phyloP scores from a whole-genome alignment of 2,113 vertebrate genomes.

The Anthoscopus minutus region DNA sequence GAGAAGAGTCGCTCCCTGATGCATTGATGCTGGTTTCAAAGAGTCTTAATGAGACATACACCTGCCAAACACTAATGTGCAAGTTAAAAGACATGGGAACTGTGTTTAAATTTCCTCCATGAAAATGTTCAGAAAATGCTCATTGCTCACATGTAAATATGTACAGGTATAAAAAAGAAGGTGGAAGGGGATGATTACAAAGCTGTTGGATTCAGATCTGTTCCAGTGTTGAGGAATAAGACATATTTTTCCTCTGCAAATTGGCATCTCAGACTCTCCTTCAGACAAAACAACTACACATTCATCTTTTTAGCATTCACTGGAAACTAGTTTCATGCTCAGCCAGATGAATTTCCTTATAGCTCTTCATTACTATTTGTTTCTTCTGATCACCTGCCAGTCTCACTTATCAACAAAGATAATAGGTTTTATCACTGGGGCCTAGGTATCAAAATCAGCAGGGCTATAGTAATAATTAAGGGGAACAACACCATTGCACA shows the following conservation, averaged over 20 bases:
- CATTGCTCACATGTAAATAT: not conserved
- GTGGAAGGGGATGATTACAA: not conserved
- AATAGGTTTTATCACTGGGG: not conserved
- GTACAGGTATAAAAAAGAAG: not conserved
- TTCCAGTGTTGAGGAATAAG: not conserved
- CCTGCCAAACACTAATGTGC: not conserved
- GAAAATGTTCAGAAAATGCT: not conserved
- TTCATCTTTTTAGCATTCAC: not conserved
- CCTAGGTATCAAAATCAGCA: not conserved
- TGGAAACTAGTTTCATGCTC: not conserved
- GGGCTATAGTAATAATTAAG: not conserved
- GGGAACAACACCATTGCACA: not conserved
- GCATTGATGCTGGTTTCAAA: not conserved
- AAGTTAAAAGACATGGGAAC: not conserved
- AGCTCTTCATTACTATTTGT: not conserved
- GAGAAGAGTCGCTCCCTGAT: not conserved
- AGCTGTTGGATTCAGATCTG: not conserved
- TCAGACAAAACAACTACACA: not conserved
- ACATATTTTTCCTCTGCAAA: not conserved
- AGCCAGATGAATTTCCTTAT: not conserved
- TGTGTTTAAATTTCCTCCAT: not conserved
- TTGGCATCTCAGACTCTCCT: not conserved
- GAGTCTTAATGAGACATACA: constrained; percentile 16
- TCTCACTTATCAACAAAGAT: not conserved
- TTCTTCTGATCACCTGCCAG: constrained; percentile 10